A percentile compares a stretch with the other conserved stretches of the same genome.
phyloP scores from a whole-genome alignment of 1,140 invertebrate genomes.

The Nephotettix cincticeps region DNA sequence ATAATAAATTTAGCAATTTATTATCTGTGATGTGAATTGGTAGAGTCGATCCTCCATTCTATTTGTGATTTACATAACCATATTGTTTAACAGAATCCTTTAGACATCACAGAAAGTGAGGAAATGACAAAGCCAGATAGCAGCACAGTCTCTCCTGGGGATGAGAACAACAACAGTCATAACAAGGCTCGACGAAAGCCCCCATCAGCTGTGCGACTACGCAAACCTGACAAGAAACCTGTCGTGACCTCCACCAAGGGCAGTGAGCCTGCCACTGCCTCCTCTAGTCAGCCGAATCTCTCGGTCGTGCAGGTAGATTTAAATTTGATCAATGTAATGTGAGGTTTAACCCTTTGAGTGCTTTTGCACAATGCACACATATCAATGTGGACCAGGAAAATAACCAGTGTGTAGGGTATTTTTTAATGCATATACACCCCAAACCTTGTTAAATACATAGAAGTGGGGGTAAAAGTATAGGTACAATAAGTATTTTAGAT shows the following conservation, averaged over 20 bases:
- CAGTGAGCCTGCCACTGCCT: background rate
- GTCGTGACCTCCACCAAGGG: slow-evolving; percentile 19
- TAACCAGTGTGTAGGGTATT: no score
- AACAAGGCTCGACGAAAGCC: slow-evolving; percentile 25
- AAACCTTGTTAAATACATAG: no score
- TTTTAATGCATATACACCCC: no score
- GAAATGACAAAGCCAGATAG: slow-evolving; percentile 49
- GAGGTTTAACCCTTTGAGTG: no score
- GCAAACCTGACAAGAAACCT: slow-evolving; percentile 26
- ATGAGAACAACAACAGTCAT: slow-evolving; percentile 43
- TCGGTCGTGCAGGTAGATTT: slow-evolving; percentile 27
- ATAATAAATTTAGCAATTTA: no score
- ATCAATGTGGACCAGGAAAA: no score
- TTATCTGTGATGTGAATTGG: no score
- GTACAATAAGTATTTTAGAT: no score
- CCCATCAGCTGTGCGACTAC: background rate
- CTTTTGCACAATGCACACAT: no score
- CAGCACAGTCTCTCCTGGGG: slow-evolving; percentile 50
- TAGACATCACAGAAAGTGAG: slow-evolving; percentile 4
- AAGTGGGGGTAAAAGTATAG: no score
- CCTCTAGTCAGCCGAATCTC: slow-evolving; percentile 26
- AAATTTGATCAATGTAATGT: background rate
- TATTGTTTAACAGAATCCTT: background rate
- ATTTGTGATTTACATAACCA: background rate
- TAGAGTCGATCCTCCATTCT: no score